phyloP scores from a whole-genome alignment of 2,888 invertebrate genomes.

The Alloscopus bannaensis region DNA sequence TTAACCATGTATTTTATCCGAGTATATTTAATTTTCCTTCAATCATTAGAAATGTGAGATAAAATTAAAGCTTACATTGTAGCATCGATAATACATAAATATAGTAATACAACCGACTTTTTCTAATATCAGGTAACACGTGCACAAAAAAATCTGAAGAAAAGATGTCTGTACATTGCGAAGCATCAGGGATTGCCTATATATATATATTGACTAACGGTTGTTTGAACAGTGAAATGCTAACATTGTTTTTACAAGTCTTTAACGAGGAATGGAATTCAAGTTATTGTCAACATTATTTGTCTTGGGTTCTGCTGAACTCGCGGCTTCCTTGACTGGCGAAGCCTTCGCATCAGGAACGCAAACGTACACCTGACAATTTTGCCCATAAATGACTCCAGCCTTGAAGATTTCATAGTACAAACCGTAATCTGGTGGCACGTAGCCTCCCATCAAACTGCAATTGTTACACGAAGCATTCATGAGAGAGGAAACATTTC shows the following conservation, averaged over 20 bases:
- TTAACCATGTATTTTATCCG: no score
- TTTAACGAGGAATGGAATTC: conserved; percentile 19
- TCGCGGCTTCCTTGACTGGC: conserved; percentile 26
- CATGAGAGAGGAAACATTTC: not conserved
- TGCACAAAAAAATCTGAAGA: no score
- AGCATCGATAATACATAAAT: no score
- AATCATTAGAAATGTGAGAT: no score
- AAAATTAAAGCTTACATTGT: no score
- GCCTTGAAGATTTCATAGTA: conserved; percentile 69
- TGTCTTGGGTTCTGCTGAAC: conserved; percentile 25
- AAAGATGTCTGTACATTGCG: no score
- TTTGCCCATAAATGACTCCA: conserved; percentile 69
- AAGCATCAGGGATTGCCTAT: no score
- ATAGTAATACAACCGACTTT: no score
- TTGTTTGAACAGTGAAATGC: not conserved
- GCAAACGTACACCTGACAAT: conserved; percentile 68
- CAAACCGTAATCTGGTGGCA: conserved; percentile 64
- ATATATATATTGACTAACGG: not conserved
- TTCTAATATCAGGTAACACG: no score
- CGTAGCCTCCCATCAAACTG: conserved; percentile 64
- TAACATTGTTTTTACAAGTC: not conserved
- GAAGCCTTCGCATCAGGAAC: conserved; percentile 12
- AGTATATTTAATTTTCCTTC: no score
- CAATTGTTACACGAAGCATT: no score
- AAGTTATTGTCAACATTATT: no score